A percentile compares a stretch with the other conserved stretches of the same genome.
These are phyloP conservation scores for Lasiommata megera DNA, from an alignment of 2,888 invertebrate genomes.

Conservation along the genomic window DNA sequence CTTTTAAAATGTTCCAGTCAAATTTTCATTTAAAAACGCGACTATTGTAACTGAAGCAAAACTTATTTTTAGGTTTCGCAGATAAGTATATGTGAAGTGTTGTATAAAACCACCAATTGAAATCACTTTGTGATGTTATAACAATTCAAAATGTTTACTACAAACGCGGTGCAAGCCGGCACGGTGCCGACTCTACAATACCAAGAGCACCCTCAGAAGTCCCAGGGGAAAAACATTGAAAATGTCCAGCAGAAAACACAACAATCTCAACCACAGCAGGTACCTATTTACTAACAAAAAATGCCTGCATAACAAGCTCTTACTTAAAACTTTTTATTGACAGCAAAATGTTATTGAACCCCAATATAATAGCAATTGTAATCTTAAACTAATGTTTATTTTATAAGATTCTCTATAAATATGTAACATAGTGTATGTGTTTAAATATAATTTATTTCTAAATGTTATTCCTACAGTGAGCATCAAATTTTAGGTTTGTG, in stretches of 20 bases:
- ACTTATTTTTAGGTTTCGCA: constrained; percentile 27
- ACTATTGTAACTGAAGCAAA: constrained; percentile 6
- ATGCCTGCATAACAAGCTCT: neutral
- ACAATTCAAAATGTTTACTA: constrained; percentile 77
- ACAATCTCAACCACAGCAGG: constrained; percentile 61
- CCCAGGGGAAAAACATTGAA: constrained; percentile 82
- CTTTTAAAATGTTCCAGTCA: constrained; percentile 49
- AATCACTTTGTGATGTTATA: constrained; percentile 18
- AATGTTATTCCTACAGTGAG: no score
- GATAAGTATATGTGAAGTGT: constrained; percentile 13
- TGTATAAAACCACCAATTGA: constrained; percentile 1
- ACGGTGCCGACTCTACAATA: constrained; percentile 84
- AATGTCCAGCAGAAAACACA: constrained; percentile 83
- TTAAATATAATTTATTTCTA: no score
- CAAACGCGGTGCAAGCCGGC: constrained; percentile 82
- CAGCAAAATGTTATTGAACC: neutral
- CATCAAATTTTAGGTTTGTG: no score
- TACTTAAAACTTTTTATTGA: neutral
- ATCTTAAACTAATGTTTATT: no score
- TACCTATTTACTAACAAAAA: constrained; percentile 24
- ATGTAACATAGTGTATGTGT: no score
- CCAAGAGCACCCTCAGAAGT: constrained; percentile 84
- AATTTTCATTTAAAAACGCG: constrained; percentile 11
- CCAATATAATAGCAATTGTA: neutral
- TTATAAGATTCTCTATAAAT: no score